Conservation (phyloP, 2,888 invertebrate species). For the Melanophora roralis region DNA sequence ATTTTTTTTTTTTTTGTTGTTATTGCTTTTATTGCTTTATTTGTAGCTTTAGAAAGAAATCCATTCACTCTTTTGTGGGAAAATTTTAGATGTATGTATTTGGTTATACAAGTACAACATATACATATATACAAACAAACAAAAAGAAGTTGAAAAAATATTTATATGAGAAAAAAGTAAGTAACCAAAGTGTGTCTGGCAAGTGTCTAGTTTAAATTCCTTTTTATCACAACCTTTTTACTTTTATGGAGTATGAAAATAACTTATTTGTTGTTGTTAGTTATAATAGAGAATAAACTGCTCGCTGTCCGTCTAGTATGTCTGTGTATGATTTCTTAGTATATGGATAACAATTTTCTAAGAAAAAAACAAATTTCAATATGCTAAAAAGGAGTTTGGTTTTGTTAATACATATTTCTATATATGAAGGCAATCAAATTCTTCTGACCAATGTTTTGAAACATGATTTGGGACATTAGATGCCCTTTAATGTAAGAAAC, state of each 20-base stretch:
- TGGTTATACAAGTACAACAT: neutral
- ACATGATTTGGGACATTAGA: too few relatives aligned
- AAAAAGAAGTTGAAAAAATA: constrained; percentile 9
- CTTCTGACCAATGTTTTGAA: too few relatives aligned
- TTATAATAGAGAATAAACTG: neutral
- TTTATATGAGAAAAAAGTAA: constrained; percentile 15
- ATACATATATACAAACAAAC: neutral
- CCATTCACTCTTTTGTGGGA: neutral
- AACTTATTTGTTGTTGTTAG: constrained; percentile 27
- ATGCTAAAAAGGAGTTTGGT: constrained; percentile 16
- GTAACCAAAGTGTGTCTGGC: constrained; percentile 61
- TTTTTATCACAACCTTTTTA: constrained; percentile 24
- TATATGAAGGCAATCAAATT: too few relatives aligned
- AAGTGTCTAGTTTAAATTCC: constrained; percentile 61
- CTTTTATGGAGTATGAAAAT: constrained; percentile 29
- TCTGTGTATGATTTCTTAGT: neutral
- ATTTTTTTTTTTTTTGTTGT: neutral
- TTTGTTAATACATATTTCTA: neutral
- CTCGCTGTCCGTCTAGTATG: neutral
- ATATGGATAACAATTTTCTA: neutral
- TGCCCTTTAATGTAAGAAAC: too few relatives aligned
- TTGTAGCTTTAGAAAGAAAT: constrained; percentile 33
- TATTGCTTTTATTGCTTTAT: constrained; percentile 31
- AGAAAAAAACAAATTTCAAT: neutral
- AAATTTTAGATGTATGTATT: constrained; percentile 22